These are phyloP conservation scores for Lasioglossum oenotherae DNA, from an alignment of 2,888 invertebrate species.

Conservation along the genomic window DNA sequence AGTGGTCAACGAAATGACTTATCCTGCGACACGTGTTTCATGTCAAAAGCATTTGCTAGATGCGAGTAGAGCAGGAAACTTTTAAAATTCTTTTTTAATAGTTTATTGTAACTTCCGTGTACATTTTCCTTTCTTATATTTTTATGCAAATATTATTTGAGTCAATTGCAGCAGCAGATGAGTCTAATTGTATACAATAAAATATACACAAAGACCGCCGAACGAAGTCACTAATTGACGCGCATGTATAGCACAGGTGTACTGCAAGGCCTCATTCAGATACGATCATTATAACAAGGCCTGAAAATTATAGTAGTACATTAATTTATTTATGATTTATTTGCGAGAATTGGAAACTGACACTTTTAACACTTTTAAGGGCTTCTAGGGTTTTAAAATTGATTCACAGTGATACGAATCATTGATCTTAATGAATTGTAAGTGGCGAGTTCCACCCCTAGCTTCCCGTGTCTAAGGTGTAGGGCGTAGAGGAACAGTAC, in stretches of 20 bases:
- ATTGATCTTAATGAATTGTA: neutral
- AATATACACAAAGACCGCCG: neutral
- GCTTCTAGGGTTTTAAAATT: neutral
- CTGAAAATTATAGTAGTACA: neutral
- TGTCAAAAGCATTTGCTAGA: neutral
- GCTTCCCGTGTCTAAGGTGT: neutral
- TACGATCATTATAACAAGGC: neutral
- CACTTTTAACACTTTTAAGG: no score
- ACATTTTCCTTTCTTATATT: neutral
- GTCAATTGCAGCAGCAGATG: neutral
- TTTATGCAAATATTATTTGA: neutral
- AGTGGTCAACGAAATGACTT: neutral
- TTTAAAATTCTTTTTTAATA: neutral
- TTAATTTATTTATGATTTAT: neutral
- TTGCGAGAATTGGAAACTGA: neutral
- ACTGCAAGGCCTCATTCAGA: neutral
- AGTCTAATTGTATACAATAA: no score
- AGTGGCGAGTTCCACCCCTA: neutral
- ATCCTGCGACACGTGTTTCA: neutral
- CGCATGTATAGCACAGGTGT: neutral
- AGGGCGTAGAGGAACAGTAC: neutral
- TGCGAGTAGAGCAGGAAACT: neutral
- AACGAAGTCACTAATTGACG: neutral
- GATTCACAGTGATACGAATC: neutral
- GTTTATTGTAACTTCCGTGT: neutral